phyloP scores from a whole-genome alignment of 2,888 invertebrate species.

The Esperia sulphurella region DNA sequence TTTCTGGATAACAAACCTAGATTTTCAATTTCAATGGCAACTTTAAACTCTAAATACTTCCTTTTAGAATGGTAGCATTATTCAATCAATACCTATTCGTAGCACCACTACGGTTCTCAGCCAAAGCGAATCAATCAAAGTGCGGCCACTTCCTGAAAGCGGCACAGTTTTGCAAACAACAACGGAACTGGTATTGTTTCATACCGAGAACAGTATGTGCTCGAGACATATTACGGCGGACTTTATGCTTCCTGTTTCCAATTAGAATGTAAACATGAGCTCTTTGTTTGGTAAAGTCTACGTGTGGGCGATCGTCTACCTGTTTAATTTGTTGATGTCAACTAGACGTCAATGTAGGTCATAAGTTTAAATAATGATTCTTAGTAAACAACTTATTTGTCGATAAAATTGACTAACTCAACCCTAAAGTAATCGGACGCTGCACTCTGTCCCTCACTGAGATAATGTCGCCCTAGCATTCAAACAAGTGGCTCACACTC shows the following conservation, averaged over 20 bases:
- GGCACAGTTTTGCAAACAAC: conserved; percentile 67
- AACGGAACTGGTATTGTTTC: conserved; percentile 76
- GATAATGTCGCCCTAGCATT: conserved; percentile 77
- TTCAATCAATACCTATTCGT: conserved; percentile 17
- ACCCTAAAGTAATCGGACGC: conserved; percentile 74
- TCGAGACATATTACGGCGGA: conserved; percentile 63
- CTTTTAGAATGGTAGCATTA: conserved; percentile 26
- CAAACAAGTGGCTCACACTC: conserved; percentile 78
- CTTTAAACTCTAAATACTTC: conserved; percentile 25
- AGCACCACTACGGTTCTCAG: conserved; percentile 30
- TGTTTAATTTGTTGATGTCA: background rate
- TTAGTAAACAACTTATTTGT: conserved; percentile 18
- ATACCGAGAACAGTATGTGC: conserved; percentile 63
- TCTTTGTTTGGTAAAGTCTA: conserved; percentile 36
- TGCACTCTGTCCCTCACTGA: conserved; percentile 75
- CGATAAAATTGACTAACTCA: conserved; percentile 38
- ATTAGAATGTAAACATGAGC: conserved; percentile 66
- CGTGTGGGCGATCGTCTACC: conserved; percentile 7
- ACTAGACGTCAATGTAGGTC: background rate
- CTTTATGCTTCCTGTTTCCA: conserved; percentile 75
- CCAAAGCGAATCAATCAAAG: conserved; percentile 31
- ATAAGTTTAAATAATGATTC: too few relatives aligned
- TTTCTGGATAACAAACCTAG: background rate
- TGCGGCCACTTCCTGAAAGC: conserved; percentile 66
- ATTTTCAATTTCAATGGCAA: conserved; percentile 32